phyloP scores from a whole-genome alignment of 2,888 invertebrate species.

The Pachycephus smyrnensis region DNA sequence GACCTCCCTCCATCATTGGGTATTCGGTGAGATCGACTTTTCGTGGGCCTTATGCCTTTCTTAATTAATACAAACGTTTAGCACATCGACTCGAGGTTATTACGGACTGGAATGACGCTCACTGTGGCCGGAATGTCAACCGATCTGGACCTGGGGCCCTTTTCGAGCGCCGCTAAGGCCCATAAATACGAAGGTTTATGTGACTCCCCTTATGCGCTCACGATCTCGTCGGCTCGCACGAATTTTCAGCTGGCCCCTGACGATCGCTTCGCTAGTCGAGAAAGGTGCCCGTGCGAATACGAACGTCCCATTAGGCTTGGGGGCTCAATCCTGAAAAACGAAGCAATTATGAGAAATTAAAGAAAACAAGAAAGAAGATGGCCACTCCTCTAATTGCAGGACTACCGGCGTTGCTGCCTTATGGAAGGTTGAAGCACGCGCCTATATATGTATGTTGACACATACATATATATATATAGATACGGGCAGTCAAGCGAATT shows the following conservation, averaged over 20 bases:
- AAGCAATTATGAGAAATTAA: neutral
- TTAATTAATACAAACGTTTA: constrained; percentile 39
- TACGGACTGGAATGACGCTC: constrained; percentile 23
- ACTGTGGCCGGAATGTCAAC: constrained; percentile 28
- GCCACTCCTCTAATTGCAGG: neutral
- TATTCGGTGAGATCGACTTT: neutral
- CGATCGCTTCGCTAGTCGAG: neutral
- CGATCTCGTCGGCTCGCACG: constrained; percentile 8
- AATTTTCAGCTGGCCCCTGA: constrained; percentile 17
- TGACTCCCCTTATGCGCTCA: neutral
- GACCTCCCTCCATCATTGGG: neutral
- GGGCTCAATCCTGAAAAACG: neutral
- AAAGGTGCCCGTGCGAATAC: neutral
- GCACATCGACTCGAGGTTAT: constrained; percentile 29
- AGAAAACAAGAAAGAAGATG: neutral
- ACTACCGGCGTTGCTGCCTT: neutral
- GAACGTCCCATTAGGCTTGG: neutral
- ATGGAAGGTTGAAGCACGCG: neutral
- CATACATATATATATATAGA: neutral
- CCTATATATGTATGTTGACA: neutral
- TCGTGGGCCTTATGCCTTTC: constrained; percentile 18
- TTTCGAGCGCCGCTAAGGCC: constrained; percentile 4
- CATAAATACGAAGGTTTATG: constrained; percentile 27
- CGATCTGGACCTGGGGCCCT: constrained; percentile 12
- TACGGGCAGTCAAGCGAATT: neutral